A percentile compares a stretch with the other conserved stretches of the same genome.
These are phyloP conservation scores for Pyralis farinalis DNA, from an alignment of 2,888 invertebrate species.

Conservation along the genomic window DNA sequence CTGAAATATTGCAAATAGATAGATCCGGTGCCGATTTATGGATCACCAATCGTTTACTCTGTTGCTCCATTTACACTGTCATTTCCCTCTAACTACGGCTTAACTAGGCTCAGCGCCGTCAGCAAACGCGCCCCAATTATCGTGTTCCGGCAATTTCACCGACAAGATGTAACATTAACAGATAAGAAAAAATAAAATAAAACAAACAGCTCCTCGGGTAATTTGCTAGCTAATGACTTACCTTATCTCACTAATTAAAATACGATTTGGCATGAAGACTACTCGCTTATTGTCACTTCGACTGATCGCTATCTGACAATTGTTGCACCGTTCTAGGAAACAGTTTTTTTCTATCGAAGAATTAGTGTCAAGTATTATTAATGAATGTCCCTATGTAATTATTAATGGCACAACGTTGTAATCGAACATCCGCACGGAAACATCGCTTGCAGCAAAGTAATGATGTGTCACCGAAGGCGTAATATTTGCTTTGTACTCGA, in stretches of 20 bases:
- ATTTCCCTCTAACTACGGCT: neutral
- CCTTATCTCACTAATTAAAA: constrained; percentile 76
- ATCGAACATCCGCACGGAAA: constrained; percentile 16
- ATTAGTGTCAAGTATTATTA: constrained; percentile 42
- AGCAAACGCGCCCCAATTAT: constrained; percentile 18
- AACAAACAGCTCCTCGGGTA: constrained; percentile 61
- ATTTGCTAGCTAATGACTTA: constrained; percentile 70
- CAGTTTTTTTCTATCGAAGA: constrained; percentile 22
- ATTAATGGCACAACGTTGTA: constrained; percentile 16
- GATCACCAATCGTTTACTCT: neutral
- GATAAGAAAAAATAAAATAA: constrained; percentile 70
- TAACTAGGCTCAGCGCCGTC: constrained; percentile 9
- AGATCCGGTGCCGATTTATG: no score
- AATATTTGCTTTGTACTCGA: neutral
- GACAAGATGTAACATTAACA: constrained; percentile 65
- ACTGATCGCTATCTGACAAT: constrained; percentile 49
- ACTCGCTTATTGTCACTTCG: constrained; percentile 54
- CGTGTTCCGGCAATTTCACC: constrained; percentile 57
- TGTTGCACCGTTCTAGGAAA: constrained; percentile 39
- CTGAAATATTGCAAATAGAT: no score
- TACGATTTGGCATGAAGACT: constrained; percentile 67
- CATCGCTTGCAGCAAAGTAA: constrained; percentile 5
- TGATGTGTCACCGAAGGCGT: neutral
- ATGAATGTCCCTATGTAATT: constrained; percentile 17
- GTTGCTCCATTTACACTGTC: neutral